These are phyloP conservation scores for Anthopleura sola DNA, from an alignment of 64 coral and sea anemone genomes.

Conservation along the genomic window DNA sequence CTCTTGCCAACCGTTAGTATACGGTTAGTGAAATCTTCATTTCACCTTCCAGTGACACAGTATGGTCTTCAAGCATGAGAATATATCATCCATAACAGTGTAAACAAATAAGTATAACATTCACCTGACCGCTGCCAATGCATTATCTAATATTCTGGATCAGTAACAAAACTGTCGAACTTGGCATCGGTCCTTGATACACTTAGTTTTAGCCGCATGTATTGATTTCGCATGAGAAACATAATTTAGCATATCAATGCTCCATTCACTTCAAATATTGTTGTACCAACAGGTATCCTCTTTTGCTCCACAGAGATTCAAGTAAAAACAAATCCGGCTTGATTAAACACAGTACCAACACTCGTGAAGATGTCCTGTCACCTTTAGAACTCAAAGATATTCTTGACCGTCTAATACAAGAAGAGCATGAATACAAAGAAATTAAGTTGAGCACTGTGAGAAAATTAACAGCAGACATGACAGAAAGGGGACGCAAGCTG, in stretches of 20 bases:
- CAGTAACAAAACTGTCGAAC: no score
- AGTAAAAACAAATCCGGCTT: not conserved
- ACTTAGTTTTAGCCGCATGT: no score
- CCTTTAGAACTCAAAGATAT: not conserved
- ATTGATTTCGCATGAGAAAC: no score
- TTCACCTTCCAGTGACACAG: no score
- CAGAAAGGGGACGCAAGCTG: conserved; percentile 32
- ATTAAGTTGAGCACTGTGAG: conserved; percentile 12
- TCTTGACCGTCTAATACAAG: conserved; percentile 3
- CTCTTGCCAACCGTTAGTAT: no score
- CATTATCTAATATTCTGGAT: no score
- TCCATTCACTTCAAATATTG: no score
- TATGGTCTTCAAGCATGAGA: no score
- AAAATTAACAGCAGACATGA: conserved; percentile 50
- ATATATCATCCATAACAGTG: not conserved
- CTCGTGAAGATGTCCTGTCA: not conserved
- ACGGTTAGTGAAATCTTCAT: no score
- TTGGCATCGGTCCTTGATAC: no score
- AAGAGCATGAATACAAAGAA: conserved; percentile 17
- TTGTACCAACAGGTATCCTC: not conserved
- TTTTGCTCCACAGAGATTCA: conserved; percentile 4
- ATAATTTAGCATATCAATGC: no score
- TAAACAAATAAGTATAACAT: not conserved
- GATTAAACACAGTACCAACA: not conserved
- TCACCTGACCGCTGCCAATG: no score